Conservation (phyloP, 2,797 vertebrate genomes). For the Paedocypris micromegethes region DNA sequence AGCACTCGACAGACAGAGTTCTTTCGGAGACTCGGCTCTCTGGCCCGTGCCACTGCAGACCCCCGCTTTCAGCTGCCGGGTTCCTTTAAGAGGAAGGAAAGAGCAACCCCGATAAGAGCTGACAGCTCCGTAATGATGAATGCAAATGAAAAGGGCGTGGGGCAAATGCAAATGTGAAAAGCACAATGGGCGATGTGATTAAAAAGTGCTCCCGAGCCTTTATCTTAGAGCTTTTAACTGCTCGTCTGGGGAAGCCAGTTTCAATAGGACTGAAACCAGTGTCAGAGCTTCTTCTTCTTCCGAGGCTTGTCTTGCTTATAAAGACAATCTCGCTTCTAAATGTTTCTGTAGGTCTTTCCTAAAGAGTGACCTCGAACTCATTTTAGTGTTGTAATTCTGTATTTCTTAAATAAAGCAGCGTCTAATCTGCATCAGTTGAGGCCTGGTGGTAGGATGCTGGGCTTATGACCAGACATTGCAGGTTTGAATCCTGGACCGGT, state of each 20-base stretch:
- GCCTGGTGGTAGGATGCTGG: too few species aligned
- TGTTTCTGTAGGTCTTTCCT: slow-evolving; percentile 13
- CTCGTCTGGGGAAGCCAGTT: slow-evolving; percentile 51
- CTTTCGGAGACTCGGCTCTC: slow-evolving; percentile 7
- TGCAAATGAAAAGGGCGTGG: slow-evolving; percentile 64
- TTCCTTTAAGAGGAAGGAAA: slow-evolving; percentile 31
- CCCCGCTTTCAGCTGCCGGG: slow-evolving; percentile 16
- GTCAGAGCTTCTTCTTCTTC: slow-evolving; percentile 37
- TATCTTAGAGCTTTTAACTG: slow-evolving; percentile 47
- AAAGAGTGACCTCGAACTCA: neutral
- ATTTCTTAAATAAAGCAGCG: too few species aligned
- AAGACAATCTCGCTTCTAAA: slow-evolving; percentile 29
- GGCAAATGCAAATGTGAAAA: slow-evolving; percentile 62
- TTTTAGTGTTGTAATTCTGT: neutral
- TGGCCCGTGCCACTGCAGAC: slow-evolving; percentile 10
- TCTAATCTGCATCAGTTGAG: too few species aligned
- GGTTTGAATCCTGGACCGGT: too few species aligned
- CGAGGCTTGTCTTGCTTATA: slow-evolving; percentile 29
- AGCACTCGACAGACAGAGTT: slow-evolving; percentile 56
- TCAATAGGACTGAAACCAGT: slow-evolving; percentile 51
- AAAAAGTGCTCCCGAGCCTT: slow-evolving; percentile 55
- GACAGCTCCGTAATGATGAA: slow-evolving; percentile 67
- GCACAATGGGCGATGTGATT: slow-evolving; percentile 67
- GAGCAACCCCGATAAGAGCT: slow-evolving; percentile 54
- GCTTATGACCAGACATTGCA: too few species aligned